Conservation (phyloP, 1,140 invertebrate species). For the Drosophila quadrilineata region DNA sequence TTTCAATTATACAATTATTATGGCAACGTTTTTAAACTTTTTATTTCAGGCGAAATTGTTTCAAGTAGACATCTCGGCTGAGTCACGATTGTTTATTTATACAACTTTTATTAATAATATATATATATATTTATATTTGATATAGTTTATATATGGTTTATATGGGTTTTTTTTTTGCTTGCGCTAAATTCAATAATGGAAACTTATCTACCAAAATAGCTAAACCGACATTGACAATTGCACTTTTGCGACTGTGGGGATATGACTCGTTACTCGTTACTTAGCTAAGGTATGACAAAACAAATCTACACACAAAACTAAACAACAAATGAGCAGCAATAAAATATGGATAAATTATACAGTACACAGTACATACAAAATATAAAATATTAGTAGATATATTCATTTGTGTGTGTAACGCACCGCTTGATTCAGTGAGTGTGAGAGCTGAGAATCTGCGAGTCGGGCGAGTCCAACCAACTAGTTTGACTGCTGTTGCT, state of each 20-base stretch:
- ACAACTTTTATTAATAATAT: slow-evolving; percentile 45
- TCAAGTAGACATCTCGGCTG: slow-evolving; percentile 32
- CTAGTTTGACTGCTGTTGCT: slow-evolving; percentile 85
- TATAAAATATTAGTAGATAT: slow-evolving; percentile 8
- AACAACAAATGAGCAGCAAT: slow-evolving; percentile 24
- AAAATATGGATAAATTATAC: slow-evolving; percentile 13
- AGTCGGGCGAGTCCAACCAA: background rate
- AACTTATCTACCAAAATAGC: slow-evolving; percentile 57
- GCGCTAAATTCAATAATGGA: slow-evolving; percentile 62
- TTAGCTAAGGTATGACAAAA: slow-evolving; percentile 30
- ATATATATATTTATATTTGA: background rate
- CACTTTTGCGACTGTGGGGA: slow-evolving; percentile 31
- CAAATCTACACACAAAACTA: slow-evolving; percentile 23
- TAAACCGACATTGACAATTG: slow-evolving; percentile 30
- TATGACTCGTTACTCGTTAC: slow-evolving; percentile 51
- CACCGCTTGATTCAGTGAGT: background rate
- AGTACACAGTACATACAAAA: slow-evolving; percentile 36
- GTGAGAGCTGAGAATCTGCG: too few species aligned
- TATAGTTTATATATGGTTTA: too few species aligned
- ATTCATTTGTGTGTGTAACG: slow-evolving; percentile 23
- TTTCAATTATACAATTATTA: background rate
- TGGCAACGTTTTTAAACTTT: slow-evolving; percentile 11
- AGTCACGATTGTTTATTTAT: slow-evolving; percentile 18
- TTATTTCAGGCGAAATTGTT: slow-evolving; percentile 62
- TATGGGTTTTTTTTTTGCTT: slow-evolving; percentile 46